A percentile compares a stretch with the other conserved stretches of the same genome.
phyloP scores from a whole-genome alignment of 1,140 invertebrate genomes.

The Magallana ariakensis region DNA sequence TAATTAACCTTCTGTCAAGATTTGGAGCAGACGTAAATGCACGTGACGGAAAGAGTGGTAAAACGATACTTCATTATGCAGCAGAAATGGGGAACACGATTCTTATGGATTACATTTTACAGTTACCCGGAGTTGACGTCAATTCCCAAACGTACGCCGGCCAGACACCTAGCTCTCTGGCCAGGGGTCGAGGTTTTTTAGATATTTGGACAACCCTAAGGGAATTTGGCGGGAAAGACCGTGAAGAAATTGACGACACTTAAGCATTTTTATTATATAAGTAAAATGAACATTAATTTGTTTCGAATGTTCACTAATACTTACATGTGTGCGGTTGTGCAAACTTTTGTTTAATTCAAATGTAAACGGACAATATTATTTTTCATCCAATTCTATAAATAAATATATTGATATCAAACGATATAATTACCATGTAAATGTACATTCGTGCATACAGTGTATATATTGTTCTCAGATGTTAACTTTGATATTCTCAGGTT shows the following conservation, averaged over 20 bases:
- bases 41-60: constrained; percentile 85
- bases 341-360: no score
- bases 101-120: constrained; percentile 43
- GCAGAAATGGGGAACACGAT: constrained; percentile 47
- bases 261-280: neutral
- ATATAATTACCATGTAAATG: no score
- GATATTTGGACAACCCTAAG: constrained; percentile 48
- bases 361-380: no score
- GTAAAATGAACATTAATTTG: no score
- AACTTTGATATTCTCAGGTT: no score
- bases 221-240: constrained; percentile 17
- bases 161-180: constrained; percentile 41
- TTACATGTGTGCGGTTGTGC: no score
- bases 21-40: constrained; percentile 98
- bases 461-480: no score
- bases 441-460: no score
- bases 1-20: constrained; percentile 96
- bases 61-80: constrained; percentile 56
- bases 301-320: no score
- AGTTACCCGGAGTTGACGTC: constrained; percentile 42
- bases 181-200: constrained; percentile 38
- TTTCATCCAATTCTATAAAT: no score
- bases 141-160: constrained; percentile 50
- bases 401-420: no score
- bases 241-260: constrained; percentile 6